Percentiles rank a stretch among this genome's conserved stretches.
phyloP scores from a whole-genome alignment of 2,113 vertebrate genomes.

The Oreocharis arfaki region DNA sequence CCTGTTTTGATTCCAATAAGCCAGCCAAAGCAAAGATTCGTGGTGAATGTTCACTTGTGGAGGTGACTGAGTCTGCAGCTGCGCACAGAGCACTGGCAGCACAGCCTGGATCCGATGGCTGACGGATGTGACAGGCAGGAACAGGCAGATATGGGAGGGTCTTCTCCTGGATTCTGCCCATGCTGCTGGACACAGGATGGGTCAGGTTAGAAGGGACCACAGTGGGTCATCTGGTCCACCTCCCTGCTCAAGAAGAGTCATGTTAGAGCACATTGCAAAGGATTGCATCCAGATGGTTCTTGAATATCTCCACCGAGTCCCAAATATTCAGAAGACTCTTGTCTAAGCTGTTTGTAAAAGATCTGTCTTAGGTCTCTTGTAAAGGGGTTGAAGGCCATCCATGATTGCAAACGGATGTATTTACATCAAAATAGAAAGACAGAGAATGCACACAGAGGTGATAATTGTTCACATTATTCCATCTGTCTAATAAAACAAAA shows the following conservation, averaged over 20 bases:
- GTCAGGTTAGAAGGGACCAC: neutral
- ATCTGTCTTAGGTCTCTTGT: neutral
- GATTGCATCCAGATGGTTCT: neutral
- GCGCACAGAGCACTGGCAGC: too few species aligned
- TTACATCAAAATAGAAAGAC: neutral
- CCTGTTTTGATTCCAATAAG: neutral
- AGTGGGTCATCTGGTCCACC: fast-evolving
- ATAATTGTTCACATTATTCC: conserved; percentile 31
- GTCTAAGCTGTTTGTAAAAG: neutral
- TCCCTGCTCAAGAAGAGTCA: neutral
- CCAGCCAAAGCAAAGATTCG: neutral
- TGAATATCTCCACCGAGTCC: neutral
- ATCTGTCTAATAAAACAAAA: conserved; percentile 29
- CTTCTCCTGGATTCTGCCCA: neutral
- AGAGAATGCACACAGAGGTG: neutral
- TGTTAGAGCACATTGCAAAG: neutral
- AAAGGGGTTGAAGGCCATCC: neutral
- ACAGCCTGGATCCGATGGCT: neutral
- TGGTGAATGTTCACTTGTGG: neutral
- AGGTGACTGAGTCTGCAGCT: neutral
- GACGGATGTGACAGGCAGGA: neutral
- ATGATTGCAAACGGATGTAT: neutral
- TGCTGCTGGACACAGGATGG: neutral
- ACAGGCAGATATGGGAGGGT: neutral
- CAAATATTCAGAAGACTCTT: neutral